These are phyloP conservation scores for Cephalopachus bancanus DNA, from an alignment of 2,797 vertebrate species.

Conservation along the genomic window DNA sequence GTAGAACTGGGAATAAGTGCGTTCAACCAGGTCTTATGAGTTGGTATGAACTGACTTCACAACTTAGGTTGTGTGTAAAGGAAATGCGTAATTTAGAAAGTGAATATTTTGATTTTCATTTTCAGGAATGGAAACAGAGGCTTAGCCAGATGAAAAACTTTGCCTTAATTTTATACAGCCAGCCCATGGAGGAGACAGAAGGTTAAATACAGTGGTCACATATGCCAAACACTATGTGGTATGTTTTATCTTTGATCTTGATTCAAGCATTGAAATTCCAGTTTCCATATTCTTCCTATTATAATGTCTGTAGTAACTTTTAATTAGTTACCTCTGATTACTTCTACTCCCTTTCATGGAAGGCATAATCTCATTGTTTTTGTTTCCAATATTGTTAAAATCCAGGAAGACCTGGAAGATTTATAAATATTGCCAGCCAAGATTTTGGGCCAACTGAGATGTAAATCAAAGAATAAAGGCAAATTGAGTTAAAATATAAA, in stretches of 20 bases:
- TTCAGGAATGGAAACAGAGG: conserved; percentile 13
- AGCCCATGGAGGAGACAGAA: not conserved
- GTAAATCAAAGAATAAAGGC: not conserved
- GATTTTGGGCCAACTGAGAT: not conserved
- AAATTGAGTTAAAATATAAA: not conserved
- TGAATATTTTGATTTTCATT: conserved; percentile 6
- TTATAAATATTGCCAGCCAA: not conserved
- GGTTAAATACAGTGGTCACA: not conserved
- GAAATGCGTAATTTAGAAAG: not conserved
- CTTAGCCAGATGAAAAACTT: not conserved
- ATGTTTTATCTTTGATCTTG: conserved; percentile 11
- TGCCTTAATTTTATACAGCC: conserved; percentile 20
- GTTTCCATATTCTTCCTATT: not conserved
- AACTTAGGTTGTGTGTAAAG: not conserved
- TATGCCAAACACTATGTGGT: not conserved
- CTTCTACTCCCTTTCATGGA: not conserved
- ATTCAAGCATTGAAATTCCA: not conserved
- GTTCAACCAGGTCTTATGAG: not conserved
- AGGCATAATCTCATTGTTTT: not conserved
- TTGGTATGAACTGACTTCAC: not conserved
- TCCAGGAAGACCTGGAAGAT: not conserved
- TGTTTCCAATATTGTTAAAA: conserved; percentile 4
- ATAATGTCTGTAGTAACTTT: not conserved
- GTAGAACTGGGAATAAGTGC: not conserved
- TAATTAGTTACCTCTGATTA: not conserved